Evolutionary conservation across 1,140 invertebrate genomes (phyloP).

Genomic region (Drosophila rhopaloa): DNA sequence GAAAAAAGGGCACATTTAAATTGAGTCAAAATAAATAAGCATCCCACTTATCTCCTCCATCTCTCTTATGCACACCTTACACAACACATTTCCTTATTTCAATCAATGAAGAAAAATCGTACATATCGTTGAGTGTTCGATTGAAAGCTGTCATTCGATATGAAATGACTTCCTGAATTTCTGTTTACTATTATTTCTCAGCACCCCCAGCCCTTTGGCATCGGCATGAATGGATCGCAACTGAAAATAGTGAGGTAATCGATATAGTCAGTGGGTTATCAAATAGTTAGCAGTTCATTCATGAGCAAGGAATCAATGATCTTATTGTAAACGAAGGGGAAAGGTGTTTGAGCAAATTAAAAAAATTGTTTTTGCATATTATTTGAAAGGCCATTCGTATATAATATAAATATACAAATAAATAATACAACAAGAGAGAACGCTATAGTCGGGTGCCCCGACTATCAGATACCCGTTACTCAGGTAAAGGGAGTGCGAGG

Average conservation of each 20-base stretch:
- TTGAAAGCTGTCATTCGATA: constrained; percentile 31
- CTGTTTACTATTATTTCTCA: constrained; percentile 23
- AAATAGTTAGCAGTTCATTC: constrained; percentile 7
- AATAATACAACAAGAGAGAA: no score
- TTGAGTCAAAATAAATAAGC: background rate
- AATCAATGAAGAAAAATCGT: constrained; percentile 2
- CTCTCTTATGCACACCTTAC: background rate
- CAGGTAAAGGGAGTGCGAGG: no score
- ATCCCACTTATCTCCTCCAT: background rate
- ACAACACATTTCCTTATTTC: background rate
- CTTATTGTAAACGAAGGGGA: background rate
- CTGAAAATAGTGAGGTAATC: constrained; percentile 1
- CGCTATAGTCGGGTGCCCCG: no score
- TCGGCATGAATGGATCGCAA: constrained; percentile 10
- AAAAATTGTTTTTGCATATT: background rate
- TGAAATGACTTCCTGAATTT: constrained; percentile 34
- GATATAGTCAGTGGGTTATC: constrained; percentile 15
- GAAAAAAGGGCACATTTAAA: background rate
- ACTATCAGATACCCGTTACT: no score
- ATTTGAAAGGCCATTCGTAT: no score
- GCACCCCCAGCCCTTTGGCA: constrained; percentile 2
- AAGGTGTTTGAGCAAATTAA: background rate
- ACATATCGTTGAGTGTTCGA: background rate
- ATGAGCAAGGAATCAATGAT: background rate
- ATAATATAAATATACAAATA: background rate